Base-by-base conservation (phyloP, 2,113 vertebrate genomes). In the Alaudala cheleensis region DNA sequence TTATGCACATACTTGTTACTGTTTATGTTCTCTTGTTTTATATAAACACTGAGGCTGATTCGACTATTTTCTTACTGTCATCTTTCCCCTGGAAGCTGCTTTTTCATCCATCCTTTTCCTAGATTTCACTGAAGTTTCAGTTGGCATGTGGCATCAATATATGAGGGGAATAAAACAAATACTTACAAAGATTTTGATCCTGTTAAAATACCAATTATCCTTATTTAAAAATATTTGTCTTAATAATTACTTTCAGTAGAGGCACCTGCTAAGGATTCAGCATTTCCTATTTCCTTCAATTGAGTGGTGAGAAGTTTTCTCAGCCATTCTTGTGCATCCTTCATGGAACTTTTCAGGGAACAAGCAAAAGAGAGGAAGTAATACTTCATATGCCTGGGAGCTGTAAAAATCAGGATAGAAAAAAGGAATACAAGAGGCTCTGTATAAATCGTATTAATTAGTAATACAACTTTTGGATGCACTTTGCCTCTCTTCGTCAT, bases 201-300 rank as follows among this genome's bases (percentile, higher is more conserved):
- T 21, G 33, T 66, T 71, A 78, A 92, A 78, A 64, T 71, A 56
- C 14, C 25, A 58, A 33, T 70, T 66, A 73, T 80, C 25, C 23
- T 77, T 78, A 56, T 58, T 74, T 94, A 19, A 88, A 94, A 86
- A 34, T 83, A 90, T 90, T 96, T 91, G 85, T 87, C 42, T 24
- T 79, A 86, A 78, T 65, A 92, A 83, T 90, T 88, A 44, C 34
- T 83, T 91, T 60, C 50, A 90, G 71, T 40, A 93, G 74, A 60
- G 22, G 28, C 44, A 51, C 10, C 50, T 58, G 47, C 44, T 88
- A 78, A 83, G 23, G 21, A 92, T 90, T 90, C 7, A 25, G 26
- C 34, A 77, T 80, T 81, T 89, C 51, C 39, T 70, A 4, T 88
- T 82, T 83, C n/a, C 80, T 90, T 88, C 69, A 64, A 0, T 2